Conservation (phyloP, 2,888 invertebrate genomes). For the Oligia strigilis region DNA sequence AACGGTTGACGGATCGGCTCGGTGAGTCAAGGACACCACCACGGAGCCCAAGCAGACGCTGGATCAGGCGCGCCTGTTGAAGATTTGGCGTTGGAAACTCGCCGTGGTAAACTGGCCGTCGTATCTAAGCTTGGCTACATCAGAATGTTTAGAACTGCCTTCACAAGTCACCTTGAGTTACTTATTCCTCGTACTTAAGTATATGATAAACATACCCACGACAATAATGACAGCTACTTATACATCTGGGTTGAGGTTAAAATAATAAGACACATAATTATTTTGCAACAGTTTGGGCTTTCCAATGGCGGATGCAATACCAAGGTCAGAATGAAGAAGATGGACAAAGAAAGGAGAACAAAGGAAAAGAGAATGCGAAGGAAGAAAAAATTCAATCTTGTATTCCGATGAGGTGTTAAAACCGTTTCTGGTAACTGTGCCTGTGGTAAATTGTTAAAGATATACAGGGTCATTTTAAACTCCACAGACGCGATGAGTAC, state of each 20-base stretch:
- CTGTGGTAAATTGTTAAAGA: background rate
- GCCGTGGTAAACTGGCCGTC: too few species aligned
- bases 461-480: too few species aligned
- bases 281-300: slow-evolving; percentile 17
- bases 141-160: too few species aligned
- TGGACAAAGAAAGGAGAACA: background rate
- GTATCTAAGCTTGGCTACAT: too few species aligned
- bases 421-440: background rate
- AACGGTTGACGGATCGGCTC: too few species aligned
- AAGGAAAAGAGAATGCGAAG: background rate
- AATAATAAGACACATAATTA: slow-evolving; percentile 22
- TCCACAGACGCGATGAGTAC: too few species aligned
- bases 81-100: too few species aligned
- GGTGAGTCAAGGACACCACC: too few species aligned
- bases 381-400: background rate
- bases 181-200: background rate
- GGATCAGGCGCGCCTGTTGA: too few species aligned
- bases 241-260: slow-evolving; percentile 46
- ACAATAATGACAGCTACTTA: slow-evolving; percentile 40
- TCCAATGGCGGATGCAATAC: slow-evolving; percentile 1
- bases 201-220: slow-evolving; percentile 15
- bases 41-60: too few species aligned
- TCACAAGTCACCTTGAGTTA: slow-evolving; percentile 19
- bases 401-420: background rate
- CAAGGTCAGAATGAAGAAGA: background rate